A percentile compares a stretch with the other conserved stretches of the same genome.
phyloP scores from a whole-genome alignment of 2,888 invertebrate genomes.

The Apodemia mormo region DNA sequence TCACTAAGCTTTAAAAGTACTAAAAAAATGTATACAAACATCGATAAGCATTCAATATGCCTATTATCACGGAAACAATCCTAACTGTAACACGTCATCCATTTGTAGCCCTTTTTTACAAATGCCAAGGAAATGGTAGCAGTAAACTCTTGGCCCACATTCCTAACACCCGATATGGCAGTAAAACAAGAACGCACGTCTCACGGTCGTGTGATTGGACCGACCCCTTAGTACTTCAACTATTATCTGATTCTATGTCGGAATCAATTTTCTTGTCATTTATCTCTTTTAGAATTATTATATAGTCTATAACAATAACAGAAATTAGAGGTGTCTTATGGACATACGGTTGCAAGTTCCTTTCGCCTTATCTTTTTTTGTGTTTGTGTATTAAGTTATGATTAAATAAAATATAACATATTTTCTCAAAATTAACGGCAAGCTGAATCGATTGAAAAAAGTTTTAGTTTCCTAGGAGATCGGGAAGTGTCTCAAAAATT shows the following conservation, averaged over 20 bases:
- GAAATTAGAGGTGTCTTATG: background rate
- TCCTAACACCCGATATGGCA: constrained; percentile 69
- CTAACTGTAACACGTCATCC: background rate
- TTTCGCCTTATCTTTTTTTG: too few relatives aligned
- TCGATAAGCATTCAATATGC: background rate
- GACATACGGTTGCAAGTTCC: too few relatives aligned
- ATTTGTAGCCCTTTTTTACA: constrained; percentile 6
- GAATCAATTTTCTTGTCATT: constrained; percentile 30
- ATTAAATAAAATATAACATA: too few relatives aligned
- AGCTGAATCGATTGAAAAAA: too few relatives aligned
- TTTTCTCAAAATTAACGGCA: too few relatives aligned
- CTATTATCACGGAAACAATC: constrained; percentile 11
- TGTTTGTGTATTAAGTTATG: too few relatives aligned
- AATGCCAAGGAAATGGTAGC: constrained; percentile 49
- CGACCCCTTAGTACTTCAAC: constrained; percentile 47
- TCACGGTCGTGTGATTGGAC: constrained; percentile 59
- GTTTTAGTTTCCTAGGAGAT: too few relatives aligned
- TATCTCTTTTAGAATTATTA: background rate
- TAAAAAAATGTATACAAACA: background rate
- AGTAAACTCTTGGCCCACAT: constrained; percentile 70
- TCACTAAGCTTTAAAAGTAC: background rate
- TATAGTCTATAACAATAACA: background rate
- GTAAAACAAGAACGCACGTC: constrained; percentile 45
- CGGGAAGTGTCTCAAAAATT: too few relatives aligned
- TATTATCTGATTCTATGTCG: constrained; percentile 42